Evolutionary conservation across 1,140 invertebrate genomes (phyloP), one percentile per base, ranked within the genome.

Genomic region (Scaptodrosophila lebanonensis): DNA sequence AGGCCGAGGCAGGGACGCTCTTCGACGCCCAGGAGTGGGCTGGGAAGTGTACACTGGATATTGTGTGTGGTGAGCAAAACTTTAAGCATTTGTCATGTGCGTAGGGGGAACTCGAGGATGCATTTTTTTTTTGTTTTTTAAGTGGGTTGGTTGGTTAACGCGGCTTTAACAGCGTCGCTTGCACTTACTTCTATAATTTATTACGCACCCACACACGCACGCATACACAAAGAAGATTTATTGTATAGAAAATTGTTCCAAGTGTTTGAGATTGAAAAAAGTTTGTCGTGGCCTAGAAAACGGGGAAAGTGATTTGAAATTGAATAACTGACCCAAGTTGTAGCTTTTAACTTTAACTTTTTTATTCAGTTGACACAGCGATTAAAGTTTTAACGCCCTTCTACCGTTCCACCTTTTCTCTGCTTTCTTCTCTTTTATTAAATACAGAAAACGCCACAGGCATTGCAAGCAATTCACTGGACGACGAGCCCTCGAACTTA

Each of bases 1-100:
- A 66, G 35, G 61, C 83, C 30, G 39, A 61, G 0, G 44, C 52
- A 3, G 30, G 52, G 52, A 49, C 67, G 43, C 33, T 56, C 12
- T 68, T 86, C 39, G 84, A 87, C 42, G 77, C 85, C 42, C 86
- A 91, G 64, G 88, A 89, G 1, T 87, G 89, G 59, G 85, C 93
- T 7, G 91, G 91, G 3, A 86, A 90, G 17, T 93, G 92, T 84
- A 91, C 93, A 2, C 84, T 95, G 43, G 93, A 94, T 82, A 90
- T 93, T 33, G 93, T 86, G 15, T 82, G 75, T 17, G 76, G 75
- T 83, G 42, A 56, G 71, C 17, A 50, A 79, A 77, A 79, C 60
- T 82, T 79, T 69, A 40, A 44, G 32, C 75, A 77, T 82, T 82
- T 82, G 59, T 77, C 73, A 69, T 65, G 64, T 38, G 7, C 36